These are phyloP conservation scores for Clostera curtula DNA, from an alignment of 2,888 invertebrate species.

Conservation along the genomic window DNA sequence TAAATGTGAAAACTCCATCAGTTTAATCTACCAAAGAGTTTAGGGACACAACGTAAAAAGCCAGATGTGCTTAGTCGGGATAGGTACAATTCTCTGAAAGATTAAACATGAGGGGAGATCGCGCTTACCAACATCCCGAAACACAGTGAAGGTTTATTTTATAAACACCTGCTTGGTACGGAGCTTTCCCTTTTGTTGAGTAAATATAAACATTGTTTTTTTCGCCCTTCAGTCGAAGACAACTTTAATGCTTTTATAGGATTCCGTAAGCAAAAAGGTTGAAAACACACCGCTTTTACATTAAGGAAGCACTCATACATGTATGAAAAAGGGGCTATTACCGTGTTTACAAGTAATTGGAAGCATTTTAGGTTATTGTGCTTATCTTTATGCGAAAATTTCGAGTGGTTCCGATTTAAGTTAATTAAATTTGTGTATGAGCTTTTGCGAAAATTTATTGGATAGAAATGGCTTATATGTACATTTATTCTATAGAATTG, in stretches of 20 bases:
- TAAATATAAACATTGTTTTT: constrained; percentile 45
- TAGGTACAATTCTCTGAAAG: constrained; percentile 35
- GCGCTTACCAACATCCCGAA: constrained; percentile 32
- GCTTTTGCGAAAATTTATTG: too few species aligned
- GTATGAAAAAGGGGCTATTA: constrained; percentile 12
- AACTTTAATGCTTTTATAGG: constrained; percentile 31
- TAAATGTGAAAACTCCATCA: constrained; percentile 8
- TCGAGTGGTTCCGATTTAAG: too few species aligned
- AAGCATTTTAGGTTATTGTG: too few species aligned
- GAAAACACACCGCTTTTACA: constrained; percentile 15
- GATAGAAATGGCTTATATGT: too few species aligned
- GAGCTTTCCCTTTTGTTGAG: constrained; percentile 39
- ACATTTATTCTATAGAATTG: too few species aligned
- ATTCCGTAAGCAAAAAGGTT: constrained; percentile 22
- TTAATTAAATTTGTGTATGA: too few species aligned
- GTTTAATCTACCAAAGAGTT: constrained; percentile 10
- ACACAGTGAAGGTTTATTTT: constrained; percentile 51
- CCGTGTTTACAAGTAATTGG: not conserved
- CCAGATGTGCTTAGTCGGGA: constrained; percentile 40
- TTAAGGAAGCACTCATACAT: constrained; percentile 11
- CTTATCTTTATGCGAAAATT: too few species aligned
- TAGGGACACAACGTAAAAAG: constrained; percentile 18
- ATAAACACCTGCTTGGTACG: constrained; percentile 32
- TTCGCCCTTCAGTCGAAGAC: constrained; percentile 22
- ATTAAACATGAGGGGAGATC: constrained; percentile 42